A percentile compares a stretch with the other conserved stretches of the same genome.
These are phyloP conservation scores for Stichopus horrens DNA, from an alignment of 53 echinoderm and acorn worm genomes.

Conservation along the genomic window DNA sequence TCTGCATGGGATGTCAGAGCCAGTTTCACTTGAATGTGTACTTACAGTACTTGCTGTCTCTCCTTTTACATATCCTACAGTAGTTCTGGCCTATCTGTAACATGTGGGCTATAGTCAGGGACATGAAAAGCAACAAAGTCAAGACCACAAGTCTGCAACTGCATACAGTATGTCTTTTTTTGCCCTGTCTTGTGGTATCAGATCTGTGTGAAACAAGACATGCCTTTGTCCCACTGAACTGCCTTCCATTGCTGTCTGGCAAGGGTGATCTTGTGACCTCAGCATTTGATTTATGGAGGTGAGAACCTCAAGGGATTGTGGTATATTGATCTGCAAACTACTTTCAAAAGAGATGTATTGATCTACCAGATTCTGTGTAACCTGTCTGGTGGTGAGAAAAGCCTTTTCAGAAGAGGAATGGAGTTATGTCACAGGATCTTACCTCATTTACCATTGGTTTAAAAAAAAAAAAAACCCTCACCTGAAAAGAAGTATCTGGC, in stretches of 20 bases:
- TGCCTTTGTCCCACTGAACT: constrained; percentile 4
- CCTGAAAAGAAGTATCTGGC: too few species aligned
- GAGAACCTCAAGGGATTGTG: not conserved
- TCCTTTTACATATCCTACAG: too few species aligned
- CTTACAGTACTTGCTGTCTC: too few species aligned
- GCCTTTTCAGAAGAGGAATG: not conserved
- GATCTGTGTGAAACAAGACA: not conserved
- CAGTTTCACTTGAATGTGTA: too few species aligned
- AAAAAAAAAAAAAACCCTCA: too few species aligned
- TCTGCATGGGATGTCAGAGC: too few species aligned
- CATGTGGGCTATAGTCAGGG: too few species aligned
- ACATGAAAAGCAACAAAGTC: too few species aligned
- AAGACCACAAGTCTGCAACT: too few species aligned
- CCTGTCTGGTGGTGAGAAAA: not conserved
- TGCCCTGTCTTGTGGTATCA: too few species aligned
- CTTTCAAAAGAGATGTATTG: constrained; percentile 2
- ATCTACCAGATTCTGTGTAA: not conserved
- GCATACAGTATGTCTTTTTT: too few species aligned
- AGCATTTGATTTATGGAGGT: constrained; percentile 1
- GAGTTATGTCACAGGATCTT: not conserved
- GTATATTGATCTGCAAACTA: constrained; percentile 9
- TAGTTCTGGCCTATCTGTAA: too few species aligned
- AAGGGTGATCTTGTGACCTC: constrained; percentile 1
- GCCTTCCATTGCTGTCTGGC: not conserved
- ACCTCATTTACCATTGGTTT: not conserved